Evolutionary conservation across 1,140 invertebrate species (phyloP), one percentile per base, ranked within the genome.

Genomic region (Drosophila dunni): DNA sequence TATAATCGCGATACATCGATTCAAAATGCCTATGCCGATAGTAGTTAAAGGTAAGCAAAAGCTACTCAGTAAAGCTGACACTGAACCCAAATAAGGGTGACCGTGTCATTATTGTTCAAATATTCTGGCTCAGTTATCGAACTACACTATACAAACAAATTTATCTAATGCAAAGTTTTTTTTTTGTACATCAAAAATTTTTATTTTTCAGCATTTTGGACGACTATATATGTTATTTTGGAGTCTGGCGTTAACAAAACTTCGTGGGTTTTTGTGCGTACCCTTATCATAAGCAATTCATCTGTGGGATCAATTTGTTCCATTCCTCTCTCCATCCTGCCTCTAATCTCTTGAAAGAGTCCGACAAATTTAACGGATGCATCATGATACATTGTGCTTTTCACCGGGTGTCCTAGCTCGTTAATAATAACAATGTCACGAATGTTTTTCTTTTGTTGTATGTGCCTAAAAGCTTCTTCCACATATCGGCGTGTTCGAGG

Each of bases 201-300:
- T 72, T 68, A 73, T 61, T 73, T 84, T 8, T 67, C 62, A 2
- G 91, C 86, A 64, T 89, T 79, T 58, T 92, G 91, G 7, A 91
- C 79, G 3, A 91, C 91, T 15, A 92, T 75, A 6, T 81, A 38
- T 15, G 91, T 92, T 56, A 92, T 91, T 75, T 92, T 92, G 1
- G 75, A 81, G 65, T 92, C 91, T 1, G 89, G 89, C 7, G 78
- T 75, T 33, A 92, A 60, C 2, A 92, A 50, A 1, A 90, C 75
- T 54, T 92, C 91, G 45, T 90, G 77, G 0, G 17, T 63, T 60
- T 70, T 92, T 11, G 91, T 92, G 3, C 91, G 82, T 2, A 92
- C 71, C 20, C 91, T 57, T 2, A 92, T 29, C 79, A 91, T 86
- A 4, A 78, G 17, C 8, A 92, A 34, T 66, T 92, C 89, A 58